Evolutionary conservation across 2,888 invertebrate genomes (phyloP).

Genomic region (Onthophagus sagittarius): DNA sequence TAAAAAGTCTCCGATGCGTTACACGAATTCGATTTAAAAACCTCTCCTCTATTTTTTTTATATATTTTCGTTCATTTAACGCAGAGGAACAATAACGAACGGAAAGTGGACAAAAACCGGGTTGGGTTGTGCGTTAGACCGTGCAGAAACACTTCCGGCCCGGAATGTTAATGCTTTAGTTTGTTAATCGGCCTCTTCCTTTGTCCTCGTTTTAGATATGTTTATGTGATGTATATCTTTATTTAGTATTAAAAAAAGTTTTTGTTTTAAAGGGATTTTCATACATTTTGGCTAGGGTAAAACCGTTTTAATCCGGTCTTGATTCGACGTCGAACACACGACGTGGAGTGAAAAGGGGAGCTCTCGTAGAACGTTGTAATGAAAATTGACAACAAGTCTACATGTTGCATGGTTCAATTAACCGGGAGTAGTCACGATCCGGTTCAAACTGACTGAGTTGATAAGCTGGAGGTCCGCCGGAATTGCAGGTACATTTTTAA

Average conservation of each 20-base stretch:
- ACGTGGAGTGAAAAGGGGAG: neutral
- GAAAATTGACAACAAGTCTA: neutral
- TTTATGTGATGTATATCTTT: neutral
- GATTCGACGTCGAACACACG: neutral
- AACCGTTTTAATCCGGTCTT: neutral
- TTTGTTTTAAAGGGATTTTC: too few species aligned
- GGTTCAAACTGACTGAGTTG: neutral
- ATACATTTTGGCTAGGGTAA: neutral
- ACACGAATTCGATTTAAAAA: neutral
- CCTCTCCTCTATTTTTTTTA: too few species aligned
- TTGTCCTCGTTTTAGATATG: neutral
- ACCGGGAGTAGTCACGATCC: neutral
- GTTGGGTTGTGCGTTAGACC: neutral
- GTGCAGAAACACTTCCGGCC: neutral
- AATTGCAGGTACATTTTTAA: slow-evolving; percentile 23
- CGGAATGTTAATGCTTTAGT: neutral
- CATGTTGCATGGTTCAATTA: neutral
- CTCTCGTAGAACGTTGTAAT: neutral
- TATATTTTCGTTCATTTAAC: neutral
- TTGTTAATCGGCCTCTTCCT: neutral
- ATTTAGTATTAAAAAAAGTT: too few species aligned
- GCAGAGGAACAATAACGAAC: neutral
- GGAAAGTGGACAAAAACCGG: neutral
- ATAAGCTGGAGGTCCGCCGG: slow-evolving; percentile 4
- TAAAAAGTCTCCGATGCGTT: neutral